A percentile compares a stretch with the other conserved stretches of the same genome.
phyloP scores from a whole-genome alignment of 1,140 invertebrate species.

The Danaus melanippus region DNA sequence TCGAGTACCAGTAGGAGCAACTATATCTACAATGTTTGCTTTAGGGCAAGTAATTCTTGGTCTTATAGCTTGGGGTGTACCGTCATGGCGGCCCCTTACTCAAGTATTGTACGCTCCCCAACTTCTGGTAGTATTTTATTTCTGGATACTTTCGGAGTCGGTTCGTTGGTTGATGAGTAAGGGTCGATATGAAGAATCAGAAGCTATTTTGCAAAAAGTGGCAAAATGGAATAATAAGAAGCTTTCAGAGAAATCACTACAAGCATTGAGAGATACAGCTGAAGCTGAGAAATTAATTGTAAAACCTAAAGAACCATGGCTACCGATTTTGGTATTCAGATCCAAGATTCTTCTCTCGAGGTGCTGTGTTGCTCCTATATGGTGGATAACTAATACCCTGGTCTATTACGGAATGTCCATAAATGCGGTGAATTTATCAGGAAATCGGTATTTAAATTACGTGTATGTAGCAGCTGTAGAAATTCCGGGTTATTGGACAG shows the following conservation, averaged over 20 bases:
- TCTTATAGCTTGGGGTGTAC: slow-evolving; percentile 78
- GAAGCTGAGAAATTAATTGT: slow-evolving; percentile 40
- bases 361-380: slow-evolving; percentile 78
- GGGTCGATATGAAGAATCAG: slow-evolving; percentile 73
- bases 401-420: slow-evolving; percentile 88
- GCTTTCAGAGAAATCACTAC: slow-evolving; percentile 73
- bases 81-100: slow-evolving; percentile 81
- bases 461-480: slow-evolving; percentile 79
- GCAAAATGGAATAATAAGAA: slow-evolving; percentile 78
- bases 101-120: slow-evolving; percentile 80
- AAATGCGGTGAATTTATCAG: slow-evolving; percentile 83
- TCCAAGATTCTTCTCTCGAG: slow-evolving; percentile 74
- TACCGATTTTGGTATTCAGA: slow-evolving; percentile 72
- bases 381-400: slow-evolving; percentile 81
- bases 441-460: slow-evolving; percentile 79
- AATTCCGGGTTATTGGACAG: slow-evolving; percentile 79
- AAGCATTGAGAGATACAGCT: slow-evolving; percentile 44
- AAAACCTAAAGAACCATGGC: slow-evolving; percentile 50
- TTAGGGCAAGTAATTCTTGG: slow-evolving; percentile 81
- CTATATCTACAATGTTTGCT: slow-evolving; percentile 79
- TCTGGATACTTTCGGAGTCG: slow-evolving; percentile 78
- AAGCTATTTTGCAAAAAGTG: slow-evolving; percentile 74
- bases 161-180: slow-evolving; percentile 85
- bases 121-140: slow-evolving; percentile 76
- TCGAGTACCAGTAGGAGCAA: slow-evolving; percentile 80